Percentiles rank a stretch among this genome's conserved stretches.
Evolutionary conservation across 1,140 invertebrate genomes (phyloP).

Genomic region (Aphaenogaster ashmeadi): DNA sequence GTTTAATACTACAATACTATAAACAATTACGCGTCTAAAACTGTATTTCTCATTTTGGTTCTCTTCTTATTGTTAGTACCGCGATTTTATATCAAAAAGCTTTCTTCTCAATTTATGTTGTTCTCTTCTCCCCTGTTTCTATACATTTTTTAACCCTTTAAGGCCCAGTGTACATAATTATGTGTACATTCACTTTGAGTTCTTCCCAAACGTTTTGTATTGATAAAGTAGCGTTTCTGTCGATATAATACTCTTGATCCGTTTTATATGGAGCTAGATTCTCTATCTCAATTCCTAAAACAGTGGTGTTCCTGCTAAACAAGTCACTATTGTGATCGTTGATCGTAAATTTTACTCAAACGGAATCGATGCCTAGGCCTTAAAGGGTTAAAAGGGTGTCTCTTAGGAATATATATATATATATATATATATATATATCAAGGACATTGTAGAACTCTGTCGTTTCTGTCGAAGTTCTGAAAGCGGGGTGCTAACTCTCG

Average conservation of each 20-base stretch:
- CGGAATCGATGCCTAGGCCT: too few relatives aligned
- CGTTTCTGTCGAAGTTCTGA: background rate
- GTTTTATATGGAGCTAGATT: too few relatives aligned
- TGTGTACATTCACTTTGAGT: too few relatives aligned
- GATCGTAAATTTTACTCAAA: too few relatives aligned
- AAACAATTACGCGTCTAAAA: background rate
- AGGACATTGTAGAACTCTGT: background rate
- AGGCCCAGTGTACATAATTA: too few relatives aligned
- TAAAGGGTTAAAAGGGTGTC: too few relatives aligned
- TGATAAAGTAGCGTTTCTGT: too few relatives aligned
- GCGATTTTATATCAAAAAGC: background rate
- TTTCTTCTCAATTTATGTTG: background rate
- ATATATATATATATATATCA: background rate
- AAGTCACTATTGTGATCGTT: too few relatives aligned
- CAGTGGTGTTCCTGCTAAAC: too few relatives aligned
- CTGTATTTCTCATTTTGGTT: background rate
- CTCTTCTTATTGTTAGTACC: background rate
- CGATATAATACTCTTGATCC: too few relatives aligned
- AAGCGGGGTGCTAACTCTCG: background rate
- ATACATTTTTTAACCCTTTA: background rate
- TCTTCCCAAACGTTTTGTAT: too few relatives aligned
- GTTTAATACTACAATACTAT: background rate
- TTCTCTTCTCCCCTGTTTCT: background rate
- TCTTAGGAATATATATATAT: background rate
- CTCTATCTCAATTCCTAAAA: too few relatives aligned